Evolutionary conservation across 2,888 invertebrate species (phyloP).

Genomic region (Ctenicera cuprea): DNA sequence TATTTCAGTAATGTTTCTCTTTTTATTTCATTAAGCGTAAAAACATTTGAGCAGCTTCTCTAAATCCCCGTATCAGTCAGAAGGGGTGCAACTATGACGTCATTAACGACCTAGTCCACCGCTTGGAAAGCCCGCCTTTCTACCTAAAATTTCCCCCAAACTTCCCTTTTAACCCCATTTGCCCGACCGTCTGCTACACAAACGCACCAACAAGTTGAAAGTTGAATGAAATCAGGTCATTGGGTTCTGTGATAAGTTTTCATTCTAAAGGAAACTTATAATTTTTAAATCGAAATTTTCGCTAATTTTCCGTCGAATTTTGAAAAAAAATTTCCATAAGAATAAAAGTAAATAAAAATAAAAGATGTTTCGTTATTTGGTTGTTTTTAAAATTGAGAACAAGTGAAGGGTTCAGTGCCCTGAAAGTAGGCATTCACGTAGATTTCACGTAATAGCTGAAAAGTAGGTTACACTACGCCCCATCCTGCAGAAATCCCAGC

Average conservation of each 20-base stretch:
- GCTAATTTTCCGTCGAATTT: too few species aligned
- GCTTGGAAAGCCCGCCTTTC: slow-evolving; percentile 30
- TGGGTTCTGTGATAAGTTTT: slow-evolving; percentile 24
- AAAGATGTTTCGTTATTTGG: too few species aligned
- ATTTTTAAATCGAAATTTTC: slow-evolving; percentile 1
- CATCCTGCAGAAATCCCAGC: slow-evolving; percentile 36
- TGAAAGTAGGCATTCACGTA: slow-evolving; percentile 22
- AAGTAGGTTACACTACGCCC: slow-evolving; percentile 32
- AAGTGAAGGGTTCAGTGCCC: slow-evolving; percentile 8
- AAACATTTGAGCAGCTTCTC: background rate
- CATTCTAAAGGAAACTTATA: background rate
- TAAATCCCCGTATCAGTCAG: slow-evolving; percentile 6
- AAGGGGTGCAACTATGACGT: slow-evolving; percentile 44
- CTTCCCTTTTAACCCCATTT: slow-evolving; percentile 4
- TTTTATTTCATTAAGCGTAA: too few species aligned
- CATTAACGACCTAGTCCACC: slow-evolving; percentile 37
- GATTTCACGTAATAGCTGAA: slow-evolving; percentile 23
- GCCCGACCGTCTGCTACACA: slow-evolving; percentile 14
- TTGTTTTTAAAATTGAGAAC: background rate
- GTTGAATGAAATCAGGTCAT: slow-evolving; percentile 53
- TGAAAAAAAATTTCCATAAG: too few species aligned
- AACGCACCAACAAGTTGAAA: slow-evolving; percentile 28
- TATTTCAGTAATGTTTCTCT: too few species aligned
- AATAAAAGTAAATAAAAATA: too few species aligned
- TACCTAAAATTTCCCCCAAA: slow-evolving; percentile 18